Evolutionary conservation across 2,888 invertebrate species (phyloP), one percentile per base, ranked within the genome.

Genomic region (Phyllotreta striolata): DNA sequence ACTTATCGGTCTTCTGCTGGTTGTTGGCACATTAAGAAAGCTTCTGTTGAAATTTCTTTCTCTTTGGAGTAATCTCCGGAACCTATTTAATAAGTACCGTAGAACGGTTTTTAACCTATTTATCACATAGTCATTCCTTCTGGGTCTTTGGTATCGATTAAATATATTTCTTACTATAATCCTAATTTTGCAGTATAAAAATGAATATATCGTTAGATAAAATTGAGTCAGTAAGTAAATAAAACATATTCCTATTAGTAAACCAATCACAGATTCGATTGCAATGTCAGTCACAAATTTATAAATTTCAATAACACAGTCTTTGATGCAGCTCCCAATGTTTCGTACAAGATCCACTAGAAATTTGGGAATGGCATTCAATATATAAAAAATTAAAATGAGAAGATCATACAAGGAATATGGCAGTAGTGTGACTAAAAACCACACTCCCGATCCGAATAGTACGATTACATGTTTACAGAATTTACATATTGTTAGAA

Each of bases 381-480:
- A 8, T 9, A 47, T n/a, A 13, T 43, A 13, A 8, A 51, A 5
- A 7, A 51, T 24, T 24, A 55, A 10, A 13, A 14, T 3, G 4
- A 61, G 3, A 6, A 62, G n/a, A 44, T 43, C 62, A 49, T 47
- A 52, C 9, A 63, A 9, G 4, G 63, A 52, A 8, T 74, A 65
- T 61, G 78, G 78, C 49, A 78, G 62, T 39, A 75, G 63, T 34
- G 76, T 76, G 47, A 77, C 47, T 14, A 70, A 62, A 69, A 78
- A 78, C 78, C 78, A 79, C 35, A 77, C 71, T 54, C 77, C 76
- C 4, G 74, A 72, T 9, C 79, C 79, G 66, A 77, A 73, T 35
- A 78, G 60, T 46, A 77, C 63, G 10, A 75, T 49, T 5, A 75
- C 39, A 39, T 75, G 69, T 67, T 77, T 78, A 5, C 73, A 40